Percentiles rank a stretch among this genome's conserved stretches.
These are phyloP conservation scores for Perizoma flavofasciatum DNA, from an alignment of 2,888 invertebrate species.

Conservation along the genomic window DNA sequence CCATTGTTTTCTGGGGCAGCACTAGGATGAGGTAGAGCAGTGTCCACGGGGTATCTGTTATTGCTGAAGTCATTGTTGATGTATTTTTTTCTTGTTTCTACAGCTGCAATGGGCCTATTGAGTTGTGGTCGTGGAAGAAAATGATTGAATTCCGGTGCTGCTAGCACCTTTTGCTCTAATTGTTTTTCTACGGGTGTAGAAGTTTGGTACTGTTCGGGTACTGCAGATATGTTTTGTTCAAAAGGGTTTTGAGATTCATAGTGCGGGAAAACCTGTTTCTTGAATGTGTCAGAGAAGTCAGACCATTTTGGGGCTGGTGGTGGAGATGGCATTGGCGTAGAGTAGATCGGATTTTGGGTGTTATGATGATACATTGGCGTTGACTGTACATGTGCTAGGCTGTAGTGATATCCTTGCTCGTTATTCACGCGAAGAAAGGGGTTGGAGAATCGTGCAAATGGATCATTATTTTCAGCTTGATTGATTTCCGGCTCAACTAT, in stretches of 20 bases:
- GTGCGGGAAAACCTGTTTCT: constrained; percentile 23
- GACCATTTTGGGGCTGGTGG: constrained; percentile 40
- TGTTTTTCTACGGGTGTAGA: background rate
- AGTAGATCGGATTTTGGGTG: constrained; percentile 13
- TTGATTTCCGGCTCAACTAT: constrained; percentile 23
- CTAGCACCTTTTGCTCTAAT: constrained; percentile 2
- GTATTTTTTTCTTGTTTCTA: constrained; percentile 1
- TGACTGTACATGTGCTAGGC: constrained; percentile 15
- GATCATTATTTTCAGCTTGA: constrained; percentile 7
- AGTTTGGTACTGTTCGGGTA: constrained; percentile 7
- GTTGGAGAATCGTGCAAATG: constrained; percentile 15
- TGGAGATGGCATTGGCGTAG: constrained; percentile 37
- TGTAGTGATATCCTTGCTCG: constrained; percentile 5
- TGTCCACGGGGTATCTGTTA: background rate
- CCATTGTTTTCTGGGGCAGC: constrained; percentile 1
- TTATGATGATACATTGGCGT: constrained; percentile 19
- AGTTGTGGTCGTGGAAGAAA: constrained; percentile 6
- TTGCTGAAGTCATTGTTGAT: constrained; percentile 6
- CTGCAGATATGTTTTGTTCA: constrained; percentile 3
- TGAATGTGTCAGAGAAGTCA: constrained; percentile 36
- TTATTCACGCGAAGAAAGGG: constrained; percentile 7
- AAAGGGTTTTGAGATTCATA: constrained; percentile 9
- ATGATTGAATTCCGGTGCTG: constrained; percentile 9
- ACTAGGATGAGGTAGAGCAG: background rate
- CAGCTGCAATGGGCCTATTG: background rate